These are phyloP conservation scores for Ancistrus triradiatus DNA, from an alignment of 2,113 vertebrate species.

Conservation along the genomic window DNA sequence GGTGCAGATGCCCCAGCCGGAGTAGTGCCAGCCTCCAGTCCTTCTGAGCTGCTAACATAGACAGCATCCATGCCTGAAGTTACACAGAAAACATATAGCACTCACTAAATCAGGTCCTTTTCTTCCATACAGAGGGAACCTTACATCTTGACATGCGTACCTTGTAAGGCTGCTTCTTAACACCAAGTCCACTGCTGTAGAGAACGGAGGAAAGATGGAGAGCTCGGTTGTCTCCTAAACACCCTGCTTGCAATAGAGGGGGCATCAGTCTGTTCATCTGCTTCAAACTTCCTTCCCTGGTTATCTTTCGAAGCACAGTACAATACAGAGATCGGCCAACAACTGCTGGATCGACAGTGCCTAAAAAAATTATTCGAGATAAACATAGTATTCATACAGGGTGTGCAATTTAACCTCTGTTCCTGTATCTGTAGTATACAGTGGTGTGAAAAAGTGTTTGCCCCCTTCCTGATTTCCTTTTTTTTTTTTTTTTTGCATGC, in stretches of 20 bases:
- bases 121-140: background rate
- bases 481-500: too few relatives aligned
- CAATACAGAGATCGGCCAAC: conserved; percentile 62
- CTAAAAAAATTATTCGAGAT: conserved; percentile 37
- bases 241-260: conserved; percentile 68
- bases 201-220: conserved; percentile 65
- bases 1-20: conserved; percentile 68
- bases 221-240: conserved; percentile 63
- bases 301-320: conserved; percentile 55
- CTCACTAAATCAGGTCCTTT: background rate
- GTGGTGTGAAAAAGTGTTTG: too few relatives aligned
- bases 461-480: too few relatives aligned
- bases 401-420: too few relatives aligned
- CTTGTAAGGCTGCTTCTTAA: conserved; percentile 57
- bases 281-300: conserved; percentile 19
- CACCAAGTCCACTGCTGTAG: conserved; percentile 63
- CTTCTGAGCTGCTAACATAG: conserved; percentile 66
- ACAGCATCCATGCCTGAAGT: conserved; percentile 63
- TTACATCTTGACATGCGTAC: conserved; percentile 40
- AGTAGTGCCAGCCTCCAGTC: conserved; percentile 67
- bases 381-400: background rate
- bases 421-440: too few relatives aligned
- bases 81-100: background rate
- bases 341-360: conserved; percentile 41
- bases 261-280: conserved; percentile 53